Evolutionary conservation across 2,888 invertebrate species (phyloP).

Genomic region (Griposia aprilina): DNA sequence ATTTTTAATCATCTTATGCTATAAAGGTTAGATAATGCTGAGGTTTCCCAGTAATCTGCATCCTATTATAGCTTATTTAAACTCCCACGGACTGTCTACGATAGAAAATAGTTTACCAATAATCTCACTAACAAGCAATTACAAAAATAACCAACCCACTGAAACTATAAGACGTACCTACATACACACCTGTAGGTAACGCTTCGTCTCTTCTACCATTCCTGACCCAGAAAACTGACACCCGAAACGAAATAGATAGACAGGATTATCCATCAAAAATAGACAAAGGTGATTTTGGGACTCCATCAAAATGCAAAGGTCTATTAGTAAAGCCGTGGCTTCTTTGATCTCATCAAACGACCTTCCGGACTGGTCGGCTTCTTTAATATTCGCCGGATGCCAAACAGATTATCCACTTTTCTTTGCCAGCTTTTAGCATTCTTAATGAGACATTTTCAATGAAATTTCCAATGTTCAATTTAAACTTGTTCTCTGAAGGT

Average conservation of each 20-base stretch:
- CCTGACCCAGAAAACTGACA: conserved; percentile 23
- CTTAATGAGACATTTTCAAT: conserved; percentile 84
- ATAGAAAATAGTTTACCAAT: neutral
- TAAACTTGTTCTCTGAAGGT: conserved; percentile 69
- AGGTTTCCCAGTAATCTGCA: neutral
- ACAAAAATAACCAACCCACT: neutral
- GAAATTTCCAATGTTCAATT: conserved; percentile 78
- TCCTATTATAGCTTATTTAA: neutral
- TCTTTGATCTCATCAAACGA: conserved; percentile 86
- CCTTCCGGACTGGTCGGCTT: conserved; percentile 80
- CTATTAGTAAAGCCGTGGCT: conserved; percentile 83
- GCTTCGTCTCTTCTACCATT: neutral
- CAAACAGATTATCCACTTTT: conserved; percentile 88
- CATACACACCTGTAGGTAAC: neutral
- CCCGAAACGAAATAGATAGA: conserved; percentile 24
- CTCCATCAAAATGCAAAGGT: conserved; percentile 83
- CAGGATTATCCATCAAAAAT: conserved; percentile 42
- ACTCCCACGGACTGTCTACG: neutral
- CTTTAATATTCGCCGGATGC: conserved; percentile 86
- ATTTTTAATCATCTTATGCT: neutral
- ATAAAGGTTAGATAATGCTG: neutral
- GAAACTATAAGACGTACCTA: neutral
- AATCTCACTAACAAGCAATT: neutral
- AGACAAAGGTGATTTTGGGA: conserved; percentile 59
- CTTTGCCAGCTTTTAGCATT: conserved; percentile 84